These are phyloP conservation scores for Leptura quadrifasciata DNA, from an alignment of 2,888 invertebrate genomes.

Conservation along the genomic window DNA sequence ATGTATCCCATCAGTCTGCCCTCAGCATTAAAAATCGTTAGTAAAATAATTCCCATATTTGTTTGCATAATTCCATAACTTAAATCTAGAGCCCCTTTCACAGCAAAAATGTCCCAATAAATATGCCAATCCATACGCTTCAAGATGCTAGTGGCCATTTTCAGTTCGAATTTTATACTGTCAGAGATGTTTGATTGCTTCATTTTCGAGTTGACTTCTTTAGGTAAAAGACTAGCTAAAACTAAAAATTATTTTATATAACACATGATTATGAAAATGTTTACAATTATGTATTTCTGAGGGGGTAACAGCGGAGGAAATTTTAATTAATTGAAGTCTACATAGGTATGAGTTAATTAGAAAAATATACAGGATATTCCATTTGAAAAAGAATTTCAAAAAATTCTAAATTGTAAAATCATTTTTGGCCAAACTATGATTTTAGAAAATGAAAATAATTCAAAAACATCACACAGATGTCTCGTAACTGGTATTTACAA, in stretches of 20 bases:
- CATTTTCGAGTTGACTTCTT: neutral
- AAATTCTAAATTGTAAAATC: too few species aligned
- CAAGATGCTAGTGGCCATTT: neutral
- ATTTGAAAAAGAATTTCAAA: too few species aligned
- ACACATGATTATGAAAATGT: neutral
- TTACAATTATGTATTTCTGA: too few species aligned
- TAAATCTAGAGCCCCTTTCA: slow-evolving; percentile 1
- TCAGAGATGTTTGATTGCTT: neutral
- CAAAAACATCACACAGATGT: too few species aligned
- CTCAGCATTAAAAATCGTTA: neutral
- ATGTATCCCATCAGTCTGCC: slow-evolving; percentile 15
- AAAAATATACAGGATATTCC: too few species aligned
- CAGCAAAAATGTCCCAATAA: slow-evolving; percentile 19
- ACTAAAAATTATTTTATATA: neutral
- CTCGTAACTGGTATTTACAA: too few species aligned
- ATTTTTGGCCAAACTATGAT: too few species aligned
- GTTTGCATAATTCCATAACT: slow-evolving; percentile 15
- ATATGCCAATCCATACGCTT: neutral
- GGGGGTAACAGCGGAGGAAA: too few species aligned
- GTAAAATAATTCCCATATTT: slow-evolving; percentile 12
- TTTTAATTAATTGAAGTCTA: too few species aligned
- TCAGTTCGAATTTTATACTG: neutral
- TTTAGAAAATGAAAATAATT: too few species aligned
- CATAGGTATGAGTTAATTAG: too few species aligned
- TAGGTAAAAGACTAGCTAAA: neutral